These are phyloP conservation scores for Asobara japonica DNA, from an alignment of 1,140 invertebrate genomes.

Conservation along the genomic window DNA sequence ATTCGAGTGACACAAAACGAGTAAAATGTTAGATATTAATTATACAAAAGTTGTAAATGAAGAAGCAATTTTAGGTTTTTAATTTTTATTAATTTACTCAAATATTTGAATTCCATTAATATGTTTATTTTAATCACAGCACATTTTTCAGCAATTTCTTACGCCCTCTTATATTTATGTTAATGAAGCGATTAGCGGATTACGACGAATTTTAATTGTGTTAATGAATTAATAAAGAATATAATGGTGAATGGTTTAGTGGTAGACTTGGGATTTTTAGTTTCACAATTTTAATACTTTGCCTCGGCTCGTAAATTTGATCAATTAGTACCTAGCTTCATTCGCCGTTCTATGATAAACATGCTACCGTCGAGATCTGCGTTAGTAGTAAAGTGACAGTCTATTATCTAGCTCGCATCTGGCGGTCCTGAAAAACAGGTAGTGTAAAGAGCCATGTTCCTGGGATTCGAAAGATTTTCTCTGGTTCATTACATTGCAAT, in stretches of 20 bases:
- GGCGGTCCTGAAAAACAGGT: slow-evolving; percentile 55
- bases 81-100: neutral
- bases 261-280: neutral
- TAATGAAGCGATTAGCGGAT: slow-evolving; percentile 5
- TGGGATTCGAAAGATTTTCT: neutral
- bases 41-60: neutral
- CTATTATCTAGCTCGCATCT: slow-evolving; percentile 51
- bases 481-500: neutral
- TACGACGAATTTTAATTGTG: neutral
- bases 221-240: slow-evolving; percentile 12
- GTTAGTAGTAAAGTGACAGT: slow-evolving; percentile 54
- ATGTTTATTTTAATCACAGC: slow-evolving; percentile 8
- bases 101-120: neutral
- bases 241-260: neutral
- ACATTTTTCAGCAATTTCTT: neutral
- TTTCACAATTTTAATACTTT: neutral
- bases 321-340: slow-evolving; percentile 52
- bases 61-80: neutral
- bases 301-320: slow-evolving; percentile 31
- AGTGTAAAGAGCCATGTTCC: slow-evolving; percentile 25
- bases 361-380: slow-evolving; percentile 52
- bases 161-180: neutral
- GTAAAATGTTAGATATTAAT: slow-evolving; percentile 8
- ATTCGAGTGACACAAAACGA: neutral
- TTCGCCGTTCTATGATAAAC: slow-evolving; percentile 43